A percentile compares a stretch with the other conserved stretches of the same genome.
phyloP scores from a whole-genome alignment of 2,888 invertebrate species.

The Yponomeuta cagnagella region DNA sequence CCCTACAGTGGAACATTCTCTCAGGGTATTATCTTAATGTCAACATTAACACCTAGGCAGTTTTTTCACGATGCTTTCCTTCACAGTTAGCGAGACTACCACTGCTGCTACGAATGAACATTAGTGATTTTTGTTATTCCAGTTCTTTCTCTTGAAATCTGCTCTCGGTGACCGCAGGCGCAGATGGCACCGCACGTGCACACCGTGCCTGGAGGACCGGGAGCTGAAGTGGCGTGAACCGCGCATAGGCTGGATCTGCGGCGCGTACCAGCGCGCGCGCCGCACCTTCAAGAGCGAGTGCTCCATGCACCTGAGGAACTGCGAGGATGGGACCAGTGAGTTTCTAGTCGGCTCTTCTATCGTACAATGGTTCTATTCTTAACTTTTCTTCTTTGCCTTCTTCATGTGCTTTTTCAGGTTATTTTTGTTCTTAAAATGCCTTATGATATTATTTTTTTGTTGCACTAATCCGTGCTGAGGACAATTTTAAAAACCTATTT shows the following conservation, averaged over 20 bases:
- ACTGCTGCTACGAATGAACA: too few relatives aligned
- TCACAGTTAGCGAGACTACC: too few relatives aligned
- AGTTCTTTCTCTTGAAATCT: too few relatives aligned
- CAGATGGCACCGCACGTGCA: constrained; percentile 38
- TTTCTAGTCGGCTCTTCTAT: background rate
- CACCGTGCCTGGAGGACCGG: constrained; percentile 47
- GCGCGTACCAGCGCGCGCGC: constrained; percentile 51
- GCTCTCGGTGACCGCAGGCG: constrained; percentile 28
- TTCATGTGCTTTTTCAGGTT: background rate
- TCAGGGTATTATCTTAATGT: too few relatives aligned
- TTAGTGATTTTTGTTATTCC: too few relatives aligned
- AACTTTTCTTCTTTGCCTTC: background rate
- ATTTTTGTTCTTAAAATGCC: background rate
- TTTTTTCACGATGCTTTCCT: too few relatives aligned
- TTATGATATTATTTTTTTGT: too few relatives aligned
- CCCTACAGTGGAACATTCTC: too few relatives aligned
- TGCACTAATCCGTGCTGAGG: too few relatives aligned
- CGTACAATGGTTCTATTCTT: too few relatives aligned
- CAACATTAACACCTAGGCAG: too few relatives aligned
- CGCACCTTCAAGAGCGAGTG: constrained; percentile 50
- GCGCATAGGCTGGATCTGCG: constrained; percentile 61
- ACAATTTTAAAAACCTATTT: too few relatives aligned
- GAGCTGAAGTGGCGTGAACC: constrained; percentile 38
- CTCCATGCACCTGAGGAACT: constrained; percentile 58
- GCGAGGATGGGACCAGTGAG: constrained; percentile 49